Conservation (phyloP, 2,113 vertebrate species). For the Lepisosteus oculatus region DNA sequence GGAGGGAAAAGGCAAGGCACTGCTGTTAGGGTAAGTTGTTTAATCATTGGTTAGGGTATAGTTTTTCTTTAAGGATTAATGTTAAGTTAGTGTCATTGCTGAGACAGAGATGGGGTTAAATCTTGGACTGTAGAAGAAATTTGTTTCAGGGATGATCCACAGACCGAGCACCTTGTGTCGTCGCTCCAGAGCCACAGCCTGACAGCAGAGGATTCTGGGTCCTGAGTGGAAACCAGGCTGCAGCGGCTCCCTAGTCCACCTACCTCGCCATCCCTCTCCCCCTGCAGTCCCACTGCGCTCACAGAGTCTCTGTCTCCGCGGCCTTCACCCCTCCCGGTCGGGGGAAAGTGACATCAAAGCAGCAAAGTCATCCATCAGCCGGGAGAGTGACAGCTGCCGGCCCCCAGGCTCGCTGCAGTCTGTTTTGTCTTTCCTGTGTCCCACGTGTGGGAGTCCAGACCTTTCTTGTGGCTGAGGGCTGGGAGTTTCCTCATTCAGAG, state of each 20-base stretch:
- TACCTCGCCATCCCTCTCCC: not conserved
- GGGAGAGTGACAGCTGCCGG: conserved; percentile 4
- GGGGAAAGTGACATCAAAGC: conserved; percentile 5
- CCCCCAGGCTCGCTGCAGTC: not conserved
- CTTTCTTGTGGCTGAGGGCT: not conserved
- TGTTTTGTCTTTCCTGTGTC: conserved; percentile 10
- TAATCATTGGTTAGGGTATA: too few species aligned
- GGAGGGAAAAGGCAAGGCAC: too few species aligned
- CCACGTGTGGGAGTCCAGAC: conserved; percentile 9
- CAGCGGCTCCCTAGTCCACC: conserved; percentile 23
- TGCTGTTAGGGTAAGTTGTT: too few species aligned
- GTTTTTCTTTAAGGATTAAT: too few species aligned
- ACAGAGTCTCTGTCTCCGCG: not conserved
- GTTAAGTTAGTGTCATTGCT: too few species aligned
- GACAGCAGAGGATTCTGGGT: too few species aligned
- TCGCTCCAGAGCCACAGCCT: too few species aligned
- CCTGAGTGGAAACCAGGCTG: too few species aligned
- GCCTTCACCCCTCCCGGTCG: not conserved
- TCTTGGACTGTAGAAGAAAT: too few species aligned
- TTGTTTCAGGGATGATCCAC: too few species aligned
- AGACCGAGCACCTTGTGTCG: too few species aligned
- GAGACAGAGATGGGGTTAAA: too few species aligned
- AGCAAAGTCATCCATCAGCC: not conserved
- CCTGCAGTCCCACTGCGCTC: not conserved
- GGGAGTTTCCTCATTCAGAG: not conserved